Percentiles rank a stretch among this genome's conserved stretches.
phyloP scores from a whole-genome alignment of 2,113 vertebrate genomes.

The Elephas maximus region DNA sequence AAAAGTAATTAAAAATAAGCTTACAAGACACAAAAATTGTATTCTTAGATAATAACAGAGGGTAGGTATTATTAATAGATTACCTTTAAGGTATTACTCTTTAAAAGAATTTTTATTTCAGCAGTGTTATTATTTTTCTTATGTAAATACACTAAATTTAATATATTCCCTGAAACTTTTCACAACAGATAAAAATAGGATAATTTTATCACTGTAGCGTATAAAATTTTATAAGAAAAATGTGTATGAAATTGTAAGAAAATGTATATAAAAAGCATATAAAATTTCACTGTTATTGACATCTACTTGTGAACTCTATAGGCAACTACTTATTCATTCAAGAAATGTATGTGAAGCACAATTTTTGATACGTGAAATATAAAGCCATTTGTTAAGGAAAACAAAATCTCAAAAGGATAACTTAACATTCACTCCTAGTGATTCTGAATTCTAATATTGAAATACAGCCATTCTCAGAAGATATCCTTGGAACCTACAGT shows the following conservation, averaged over 20 bases:
- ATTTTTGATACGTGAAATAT: constrained; percentile 16
- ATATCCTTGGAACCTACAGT: constrained; percentile 47
- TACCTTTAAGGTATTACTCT: constrained; percentile 17
- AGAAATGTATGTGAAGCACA: not conserved
- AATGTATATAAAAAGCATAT: not conserved
- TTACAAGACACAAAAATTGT: not conserved
- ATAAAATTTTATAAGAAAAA: not conserved
- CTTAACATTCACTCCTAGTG: constrained; percentile 7
- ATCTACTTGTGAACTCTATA: not conserved
- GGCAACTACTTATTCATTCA: not conserved
- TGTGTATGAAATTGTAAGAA: not conserved
- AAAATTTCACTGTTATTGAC: not conserved
- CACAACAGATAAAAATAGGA: not conserved
- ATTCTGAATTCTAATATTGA: constrained; percentile 58
- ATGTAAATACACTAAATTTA: not conserved
- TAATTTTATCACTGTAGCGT: not conserved
- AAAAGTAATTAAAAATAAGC: constrained; percentile 1
- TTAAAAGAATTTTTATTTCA: not conserved
- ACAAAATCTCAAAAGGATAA: not conserved
- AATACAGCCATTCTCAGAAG: constrained; percentile 49
- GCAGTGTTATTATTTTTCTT: not conserved
- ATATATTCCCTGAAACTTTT: not conserved
- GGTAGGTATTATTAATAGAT: not conserved
- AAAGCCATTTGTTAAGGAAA: not conserved
- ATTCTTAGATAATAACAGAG: not conserved